Percentiles rank a stretch among this genome's conserved stretches.
Evolutionary conservation across 2,888 invertebrate genomes (phyloP).

Genomic region (Ichneumoninae sp.): DNA sequence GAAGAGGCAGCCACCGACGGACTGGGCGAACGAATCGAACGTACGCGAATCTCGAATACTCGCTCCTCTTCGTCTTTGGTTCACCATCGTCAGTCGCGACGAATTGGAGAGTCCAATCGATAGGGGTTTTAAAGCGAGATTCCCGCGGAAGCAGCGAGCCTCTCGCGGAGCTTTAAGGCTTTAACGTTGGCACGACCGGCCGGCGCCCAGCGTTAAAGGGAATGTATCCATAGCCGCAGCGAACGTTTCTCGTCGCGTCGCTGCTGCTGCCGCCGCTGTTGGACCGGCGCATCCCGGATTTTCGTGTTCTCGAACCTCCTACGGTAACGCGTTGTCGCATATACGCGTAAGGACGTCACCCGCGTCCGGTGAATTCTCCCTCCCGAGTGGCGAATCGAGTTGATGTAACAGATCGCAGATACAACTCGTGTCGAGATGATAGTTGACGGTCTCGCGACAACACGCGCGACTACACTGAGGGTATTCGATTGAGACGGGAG

Average conservation of each 20-base stretch:
- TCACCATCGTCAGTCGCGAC: background rate
- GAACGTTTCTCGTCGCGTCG: constrained; percentile 37
- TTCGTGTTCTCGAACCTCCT: constrained; percentile 57
- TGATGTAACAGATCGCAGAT: background rate
- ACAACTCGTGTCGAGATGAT: background rate
- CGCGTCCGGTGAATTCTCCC: background rate
- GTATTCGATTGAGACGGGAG: background rate
- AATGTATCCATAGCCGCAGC: constrained; percentile 73
- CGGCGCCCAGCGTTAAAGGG: constrained; percentile 80
- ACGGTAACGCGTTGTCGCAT: constrained; percentile 6
- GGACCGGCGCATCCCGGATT: constrained; percentile 60
- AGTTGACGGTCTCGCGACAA: background rate
- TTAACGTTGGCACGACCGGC: constrained; percentile 71
- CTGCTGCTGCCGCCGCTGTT: constrained; percentile 46
- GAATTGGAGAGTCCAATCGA: constrained; percentile 26
- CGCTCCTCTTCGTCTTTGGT: background rate
- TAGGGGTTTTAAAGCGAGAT: constrained; percentile 24
- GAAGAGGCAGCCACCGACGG: background rate
- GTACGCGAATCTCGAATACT: background rate
- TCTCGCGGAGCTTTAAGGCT: constrained; percentile 62
- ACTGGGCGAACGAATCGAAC: background rate
- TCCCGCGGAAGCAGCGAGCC: constrained; percentile 29
- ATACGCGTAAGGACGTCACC: background rate
- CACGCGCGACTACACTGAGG: background rate
- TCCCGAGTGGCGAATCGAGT: background rate